Base-by-base conservation (phyloP, 2,113 vertebrate genomes). In the Drymodes brunneopygia region DNA sequence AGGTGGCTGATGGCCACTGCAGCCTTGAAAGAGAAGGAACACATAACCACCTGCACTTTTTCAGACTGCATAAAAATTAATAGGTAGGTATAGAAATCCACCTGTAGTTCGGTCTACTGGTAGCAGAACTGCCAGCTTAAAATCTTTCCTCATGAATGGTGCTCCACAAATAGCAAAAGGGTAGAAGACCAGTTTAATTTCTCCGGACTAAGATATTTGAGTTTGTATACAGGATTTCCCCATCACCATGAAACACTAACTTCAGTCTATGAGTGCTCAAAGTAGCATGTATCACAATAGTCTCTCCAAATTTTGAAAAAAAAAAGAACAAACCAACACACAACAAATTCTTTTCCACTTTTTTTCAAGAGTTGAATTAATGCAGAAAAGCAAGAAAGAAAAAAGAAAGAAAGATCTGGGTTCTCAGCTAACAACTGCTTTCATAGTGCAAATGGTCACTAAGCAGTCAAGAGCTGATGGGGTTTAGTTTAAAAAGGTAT, bases 191-290 rank as follows among this genome's bases (percentile, higher is more conserved):
- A 82, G 15, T 79, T 83, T 47, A 74, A 82, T 45, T 81, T 66
- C 28, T 65, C 45, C 45, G 33, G 44, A 70, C 64, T 91, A 84
- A 62, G 21, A 56, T 22, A 84, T 21, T 58, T 77, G 10, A n/a
- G 36, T 51, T 85, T 82, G 75, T 66, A 94, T 31, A 44, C 8
- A 69, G 53, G 44, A 75, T 90, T 90, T 64, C 42, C 45, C 48
- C 21, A 31, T 28, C 48, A 65, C 35, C 2, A 0, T 18, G 7
- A 35, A 44, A 71, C 0, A 2, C 23, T 22, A 62, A 12, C 29
- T 58, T 42, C 50, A 38, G 25, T 54, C n/a, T n/a, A 15, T 15
- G 33, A 57, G 19, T 44, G 5, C 60, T 62, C 45, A 33, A 53
- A 80, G 50, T 21, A 77, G 6, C 4, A 10, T 21, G 3, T 44